phyloP scores from a whole-genome alignment of 2,113 vertebrate genomes.

The Oriolus oriolus region DNA sequence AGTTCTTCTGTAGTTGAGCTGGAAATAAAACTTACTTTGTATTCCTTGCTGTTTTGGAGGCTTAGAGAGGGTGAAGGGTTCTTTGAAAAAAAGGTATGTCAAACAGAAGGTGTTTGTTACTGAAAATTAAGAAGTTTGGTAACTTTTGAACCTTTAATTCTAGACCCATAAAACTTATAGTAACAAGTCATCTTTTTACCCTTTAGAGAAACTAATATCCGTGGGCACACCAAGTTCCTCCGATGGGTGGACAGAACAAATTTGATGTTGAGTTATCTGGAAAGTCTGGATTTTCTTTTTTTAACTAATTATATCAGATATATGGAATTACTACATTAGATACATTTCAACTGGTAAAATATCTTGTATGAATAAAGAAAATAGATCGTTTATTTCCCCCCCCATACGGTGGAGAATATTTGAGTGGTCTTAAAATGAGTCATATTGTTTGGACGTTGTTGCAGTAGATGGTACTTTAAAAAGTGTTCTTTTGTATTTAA shows the following conservation, averaged over 20 bases:
- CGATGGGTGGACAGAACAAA: neutral
- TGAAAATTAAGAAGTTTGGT: neutral
- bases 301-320: neutral
- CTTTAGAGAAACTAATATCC: neutral
- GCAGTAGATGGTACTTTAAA: neutral
- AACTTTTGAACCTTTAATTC: neutral
- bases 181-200: neutral
- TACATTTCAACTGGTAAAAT: neutral
- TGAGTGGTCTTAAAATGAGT: neutral
- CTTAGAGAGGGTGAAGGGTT: neutral
- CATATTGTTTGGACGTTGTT: neutral
- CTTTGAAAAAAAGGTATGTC: neutral
- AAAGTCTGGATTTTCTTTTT: neutral
- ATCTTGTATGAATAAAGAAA: neutral
- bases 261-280: neutral
- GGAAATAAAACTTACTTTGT: neutral
- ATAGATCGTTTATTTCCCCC: accelerated
- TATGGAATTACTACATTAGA: neutral
- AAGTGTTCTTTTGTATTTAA: neutral
- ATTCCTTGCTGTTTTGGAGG: neutral
- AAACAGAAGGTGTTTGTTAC: neutral
- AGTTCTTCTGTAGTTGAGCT: neutral
- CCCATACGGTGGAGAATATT: neutral
- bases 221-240: neutral
- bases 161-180: neutral